Evolutionary conservation across 2,797 vertebrate species (phyloP), one percentile per base, ranked within the genome.

Genomic region (Tragopan temminckii): DNA sequence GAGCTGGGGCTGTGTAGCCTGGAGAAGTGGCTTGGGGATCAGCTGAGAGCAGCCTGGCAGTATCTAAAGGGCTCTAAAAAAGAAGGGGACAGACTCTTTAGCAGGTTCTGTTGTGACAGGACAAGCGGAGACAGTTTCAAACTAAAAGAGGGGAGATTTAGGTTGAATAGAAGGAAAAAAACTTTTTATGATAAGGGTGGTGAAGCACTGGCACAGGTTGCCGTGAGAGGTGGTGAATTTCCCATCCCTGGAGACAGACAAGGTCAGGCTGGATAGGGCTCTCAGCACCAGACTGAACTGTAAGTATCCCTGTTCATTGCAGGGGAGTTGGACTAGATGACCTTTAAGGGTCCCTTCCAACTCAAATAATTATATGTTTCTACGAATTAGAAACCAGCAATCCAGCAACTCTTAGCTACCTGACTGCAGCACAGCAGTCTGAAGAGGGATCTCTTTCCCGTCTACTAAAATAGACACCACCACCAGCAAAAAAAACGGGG

Each of bases 381-480:
- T 7, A n/a, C n/a, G 52, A 70, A 70, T 46, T 7, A 50, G 71
- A 57, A 84, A 93, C 74, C 58, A 92, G 71, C 58, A 76, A 61
- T 40, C 52, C 92, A 81, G 57, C 71, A 88, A 18, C 66, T 84
- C 52, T 14, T 7, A 53, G 57, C 52, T 81, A 55, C 24, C 58
- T 70, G 85, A 46, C n/a, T 68, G 64, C 77, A 88, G 48, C 45
- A 53, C 17, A 11, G 45, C 20, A 42, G n/a, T 14, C 38, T 80
- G 53, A 69, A 88, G 79, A 82, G 43, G 55, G 42, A 63, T 40
- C 3, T 4, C 79, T 78, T 80, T n/a, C 84, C 78, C 15, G 11
- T 76, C 66, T 76, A 92, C 87, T 81, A 94, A 95, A 96, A 95
- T 85, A 94, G 76, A 88, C 33, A 88, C 46, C 55, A 66, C 36